Evolutionary conservation across 2,797 vertebrate genomes (phyloP), one percentile per base, ranked within the genome.

Genomic region (Onychomys torridus): DNA sequence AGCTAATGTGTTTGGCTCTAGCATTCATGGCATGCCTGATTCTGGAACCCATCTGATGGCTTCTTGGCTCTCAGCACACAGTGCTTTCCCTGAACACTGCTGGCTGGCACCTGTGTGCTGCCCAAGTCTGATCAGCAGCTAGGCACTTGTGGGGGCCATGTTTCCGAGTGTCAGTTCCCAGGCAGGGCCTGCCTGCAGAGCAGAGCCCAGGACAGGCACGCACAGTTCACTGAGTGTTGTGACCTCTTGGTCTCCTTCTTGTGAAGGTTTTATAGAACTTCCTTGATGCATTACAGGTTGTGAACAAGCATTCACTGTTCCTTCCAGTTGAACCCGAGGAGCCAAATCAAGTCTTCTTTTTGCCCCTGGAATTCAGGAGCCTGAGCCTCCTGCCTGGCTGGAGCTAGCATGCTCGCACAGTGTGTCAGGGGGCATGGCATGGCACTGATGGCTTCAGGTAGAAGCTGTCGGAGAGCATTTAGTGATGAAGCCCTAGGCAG

Each of bases 281-380:
- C 97, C 97, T 97, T 87, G 97, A 97, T 92, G 97, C 97, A 93
- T 93, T 97, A 97, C 98, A 97, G 98, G 91, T 96, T 97, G 98
- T 79, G 97, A 97, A 83, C 73, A 86, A 91, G 97, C 46, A 3
- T 93, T 90, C 49, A 49, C 61, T 40, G 90, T 79, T 79, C 5
- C 89, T 89, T 95, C 69, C 93, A 25, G 65, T 34, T 81, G 93
- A 93, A 89, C 9, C 1, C 13, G 76, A 57, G 95, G 73, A 78
- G 57, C 92, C 57, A 90, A 67, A 87, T 19, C 67, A 37, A 91
- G 69, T 21, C 94, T 71, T 49, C 67, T 63, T 79, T 85, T 71
- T 40, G 43, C 37, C 14, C 93, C 92, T 16, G 46, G 61, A 61
- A 88, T 94, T 95, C 93, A 81, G 32, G 88, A 67, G 82, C 88